Conservation (phyloP, 92 coral and sea anemone species). For the Heteractis magnifica region DNA sequence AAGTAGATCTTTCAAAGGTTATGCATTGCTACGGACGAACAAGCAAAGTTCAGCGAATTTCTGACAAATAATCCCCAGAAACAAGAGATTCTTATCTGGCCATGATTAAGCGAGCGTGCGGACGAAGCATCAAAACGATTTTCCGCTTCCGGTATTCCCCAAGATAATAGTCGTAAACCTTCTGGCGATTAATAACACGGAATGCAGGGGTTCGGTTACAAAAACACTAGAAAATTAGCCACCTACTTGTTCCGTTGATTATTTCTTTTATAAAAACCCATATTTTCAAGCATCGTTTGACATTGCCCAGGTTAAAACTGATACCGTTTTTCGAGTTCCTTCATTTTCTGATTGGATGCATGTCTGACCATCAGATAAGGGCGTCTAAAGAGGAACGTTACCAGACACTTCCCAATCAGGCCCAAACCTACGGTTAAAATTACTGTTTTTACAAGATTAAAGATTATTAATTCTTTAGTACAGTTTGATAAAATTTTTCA, state of each 20-base stretch:
- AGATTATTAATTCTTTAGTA: not conserved
- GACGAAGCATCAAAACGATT: not conserved
- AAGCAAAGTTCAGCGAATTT: not conserved
- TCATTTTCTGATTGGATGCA: not conserved
- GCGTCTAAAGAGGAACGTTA: not conserved
- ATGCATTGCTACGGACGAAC: not conserved
- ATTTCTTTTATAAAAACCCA: not conserved
- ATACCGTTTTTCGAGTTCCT: too few relatives aligned
- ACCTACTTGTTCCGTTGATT: not conserved
- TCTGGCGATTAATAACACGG: not conserved
- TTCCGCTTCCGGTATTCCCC: not conserved
- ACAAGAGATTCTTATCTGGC: not conserved
- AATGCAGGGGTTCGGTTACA: not conserved
- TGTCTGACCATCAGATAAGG: not conserved
- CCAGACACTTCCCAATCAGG: not conserved
- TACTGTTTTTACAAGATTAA: not conserved
- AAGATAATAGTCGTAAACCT: not conserved
- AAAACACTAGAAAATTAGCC: not conserved
- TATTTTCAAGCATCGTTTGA: conserved; percentile 1
- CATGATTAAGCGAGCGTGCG: not conserved
- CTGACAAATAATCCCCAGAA: not conserved
- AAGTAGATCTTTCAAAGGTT: conserved; percentile 2
- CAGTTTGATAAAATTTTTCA: not conserved
- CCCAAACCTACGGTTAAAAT: not conserved
- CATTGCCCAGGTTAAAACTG: not conserved